Conservation (phyloP, 2,888 invertebrate species). For the Rotaria magnacalcarata region DNA sequence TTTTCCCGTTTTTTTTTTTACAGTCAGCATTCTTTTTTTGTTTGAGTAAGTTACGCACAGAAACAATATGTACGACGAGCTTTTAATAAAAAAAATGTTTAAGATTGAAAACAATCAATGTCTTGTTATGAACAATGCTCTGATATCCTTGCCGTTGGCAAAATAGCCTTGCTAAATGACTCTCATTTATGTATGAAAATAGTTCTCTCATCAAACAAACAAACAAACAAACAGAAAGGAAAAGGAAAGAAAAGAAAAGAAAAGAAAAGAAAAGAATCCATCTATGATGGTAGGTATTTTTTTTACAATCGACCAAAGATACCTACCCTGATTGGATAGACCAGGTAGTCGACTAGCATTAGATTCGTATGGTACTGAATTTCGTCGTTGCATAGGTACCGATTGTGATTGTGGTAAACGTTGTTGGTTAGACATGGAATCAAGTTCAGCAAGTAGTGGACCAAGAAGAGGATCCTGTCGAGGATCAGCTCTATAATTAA, state of each 20-base stretch:
- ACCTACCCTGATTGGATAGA: neutral
- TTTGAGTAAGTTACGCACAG: neutral
- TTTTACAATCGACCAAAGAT: neutral
- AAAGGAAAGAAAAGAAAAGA: too few relatives aligned
- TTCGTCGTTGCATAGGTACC: neutral
- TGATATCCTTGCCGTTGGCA: neutral
- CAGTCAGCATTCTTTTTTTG: neutral
- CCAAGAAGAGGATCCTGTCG: constrained; percentile 26
- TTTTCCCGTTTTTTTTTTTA: neutral
- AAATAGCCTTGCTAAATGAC: neutral
- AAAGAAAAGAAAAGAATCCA: neutral
- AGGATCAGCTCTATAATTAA: neutral
- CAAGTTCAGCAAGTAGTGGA: constrained; percentile 28
- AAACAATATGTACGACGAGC: neutral
- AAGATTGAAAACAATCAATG: neutral
- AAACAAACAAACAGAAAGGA: neutral
- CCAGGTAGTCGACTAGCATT: neutral
- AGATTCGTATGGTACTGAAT: neutral
- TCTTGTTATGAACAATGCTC: neutral
- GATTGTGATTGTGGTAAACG: neutral
- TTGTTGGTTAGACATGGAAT: neutral
- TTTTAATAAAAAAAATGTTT: neutral
- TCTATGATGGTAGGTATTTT: neutral
- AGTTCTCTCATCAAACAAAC: neutral
- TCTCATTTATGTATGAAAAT: neutral